Evolutionary conservation across 2,888 invertebrate genomes (phyloP).

Genomic region (Octodonta nipae): DNA sequence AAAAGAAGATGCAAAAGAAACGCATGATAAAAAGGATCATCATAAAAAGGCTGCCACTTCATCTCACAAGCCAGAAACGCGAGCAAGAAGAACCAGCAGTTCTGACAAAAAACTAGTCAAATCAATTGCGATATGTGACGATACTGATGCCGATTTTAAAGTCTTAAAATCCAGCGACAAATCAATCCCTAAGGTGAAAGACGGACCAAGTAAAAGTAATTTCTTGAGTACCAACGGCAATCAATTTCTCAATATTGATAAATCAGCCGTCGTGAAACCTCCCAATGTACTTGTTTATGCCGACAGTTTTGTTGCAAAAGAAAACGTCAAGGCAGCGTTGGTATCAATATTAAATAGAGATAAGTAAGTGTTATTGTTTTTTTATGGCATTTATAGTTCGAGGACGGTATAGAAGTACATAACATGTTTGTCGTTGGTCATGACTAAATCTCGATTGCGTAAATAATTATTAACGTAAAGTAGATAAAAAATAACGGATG

Average conservation of each 20-base stretch:
- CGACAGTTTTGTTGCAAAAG: constrained; percentile 59
- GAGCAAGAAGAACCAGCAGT: constrained; percentile 13
- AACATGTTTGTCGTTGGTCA: too few species aligned
- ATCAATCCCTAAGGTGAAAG: constrained; percentile 4
- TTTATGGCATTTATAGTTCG: too few species aligned
- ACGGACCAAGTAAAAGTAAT: too few species aligned
- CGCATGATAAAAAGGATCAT: constrained; percentile 9
- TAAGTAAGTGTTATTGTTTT: constrained; percentile 44
- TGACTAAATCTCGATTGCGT: too few species aligned
- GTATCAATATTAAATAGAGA: constrained; percentile 55
- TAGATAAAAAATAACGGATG: too few species aligned
- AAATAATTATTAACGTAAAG: too few species aligned
- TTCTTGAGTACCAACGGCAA: too few species aligned
- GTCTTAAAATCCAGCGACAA: background rate
- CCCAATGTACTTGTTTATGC: constrained; percentile 72
- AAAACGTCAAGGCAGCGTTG: constrained; percentile 59
- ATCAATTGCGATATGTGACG: constrained; percentile 16
- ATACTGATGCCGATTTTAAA: constrained; percentile 11
- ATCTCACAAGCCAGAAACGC: background rate
- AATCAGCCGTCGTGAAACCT: constrained; percentile 41
- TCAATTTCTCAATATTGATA: too few species aligned
- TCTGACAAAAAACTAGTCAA: constrained; percentile 21
- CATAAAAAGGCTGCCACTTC: background rate
- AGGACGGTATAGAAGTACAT: too few species aligned
- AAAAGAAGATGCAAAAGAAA: constrained; percentile 7